Evolutionary conservation across 2,797 vertebrate genomes (phyloP).

Genomic region (Manis javanica): DNA sequence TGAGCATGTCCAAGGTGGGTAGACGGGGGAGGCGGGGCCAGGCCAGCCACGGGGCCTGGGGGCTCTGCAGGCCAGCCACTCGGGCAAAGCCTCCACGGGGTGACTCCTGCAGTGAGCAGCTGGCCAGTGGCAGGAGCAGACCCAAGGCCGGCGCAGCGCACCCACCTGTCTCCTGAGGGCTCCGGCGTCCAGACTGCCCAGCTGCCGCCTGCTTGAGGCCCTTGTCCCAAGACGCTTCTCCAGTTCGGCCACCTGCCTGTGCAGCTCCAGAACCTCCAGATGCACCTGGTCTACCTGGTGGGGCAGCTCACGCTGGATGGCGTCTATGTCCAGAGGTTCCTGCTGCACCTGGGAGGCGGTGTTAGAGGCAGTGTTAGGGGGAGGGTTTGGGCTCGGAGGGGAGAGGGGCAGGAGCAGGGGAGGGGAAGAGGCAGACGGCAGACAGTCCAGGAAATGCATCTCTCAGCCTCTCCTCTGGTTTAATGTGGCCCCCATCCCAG

Average conservation of each 20-base stretch:
- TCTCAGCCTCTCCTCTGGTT: neutral
- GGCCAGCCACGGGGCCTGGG: neutral
- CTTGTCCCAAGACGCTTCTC: constrained; percentile 81
- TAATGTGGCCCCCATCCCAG: neutral
- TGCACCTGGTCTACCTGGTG: constrained; percentile 79
- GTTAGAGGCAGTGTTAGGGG: neutral
- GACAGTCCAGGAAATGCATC: accelerated
- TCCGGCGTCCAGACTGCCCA: constrained; percentile 69
- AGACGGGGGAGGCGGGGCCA: accelerated
- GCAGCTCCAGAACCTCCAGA: constrained; percentile 82
- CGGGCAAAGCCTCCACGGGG: neutral
- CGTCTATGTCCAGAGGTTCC: constrained; percentile 78
- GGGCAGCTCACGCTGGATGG: constrained; percentile 75
- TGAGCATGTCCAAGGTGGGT: neutral
- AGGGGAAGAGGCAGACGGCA: no score
- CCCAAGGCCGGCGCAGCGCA: neutral
- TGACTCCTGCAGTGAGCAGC: accelerated
- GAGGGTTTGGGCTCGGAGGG: neutral
- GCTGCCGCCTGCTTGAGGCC: constrained; percentile 75
- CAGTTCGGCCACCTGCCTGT: constrained; percentile 79
- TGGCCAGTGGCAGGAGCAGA: neutral
- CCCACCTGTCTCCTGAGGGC: constrained; percentile 84
- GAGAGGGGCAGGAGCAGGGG: neutral
- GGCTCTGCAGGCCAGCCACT: neutral
- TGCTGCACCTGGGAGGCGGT: constrained; percentile 73